These are phyloP conservation scores for Ephydatia muelleri DNA, from an alignment of 37 sponge, comb jelly and placozoan genomes.

Conservation along the genomic window DNA sequence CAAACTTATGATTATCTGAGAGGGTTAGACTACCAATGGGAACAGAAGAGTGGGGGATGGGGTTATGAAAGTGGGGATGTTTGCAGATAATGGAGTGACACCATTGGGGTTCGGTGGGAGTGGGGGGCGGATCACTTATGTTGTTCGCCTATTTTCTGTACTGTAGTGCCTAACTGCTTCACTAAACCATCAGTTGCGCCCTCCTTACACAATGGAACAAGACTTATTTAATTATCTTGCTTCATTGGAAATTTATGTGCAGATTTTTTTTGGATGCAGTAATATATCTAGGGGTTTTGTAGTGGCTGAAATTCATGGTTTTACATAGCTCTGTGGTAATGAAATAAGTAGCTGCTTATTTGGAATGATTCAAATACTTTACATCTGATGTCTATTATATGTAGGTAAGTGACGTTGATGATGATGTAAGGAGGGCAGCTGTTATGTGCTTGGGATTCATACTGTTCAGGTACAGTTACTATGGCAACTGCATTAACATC, in stretches of 20 bases:
- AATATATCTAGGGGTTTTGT: background rate
- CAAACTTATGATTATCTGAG: no score
- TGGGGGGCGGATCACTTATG: no score
- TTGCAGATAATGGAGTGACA: no score
- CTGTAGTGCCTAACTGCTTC: no score
- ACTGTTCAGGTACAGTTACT: constrained; percentile 74
- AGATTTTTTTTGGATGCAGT: background rate
- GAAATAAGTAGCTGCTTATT: background rate
- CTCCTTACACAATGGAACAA: background rate
- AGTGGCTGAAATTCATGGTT: background rate
- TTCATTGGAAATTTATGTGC: background rate
- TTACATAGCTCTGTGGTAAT: background rate
- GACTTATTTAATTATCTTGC: background rate
- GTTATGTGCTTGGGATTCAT: constrained; percentile 92
- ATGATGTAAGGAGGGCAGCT: constrained; percentile 96
- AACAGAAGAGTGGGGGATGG: no score
- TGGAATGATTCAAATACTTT: background rate
- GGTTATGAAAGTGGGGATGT: no score
- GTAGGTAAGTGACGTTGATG: constrained; percentile 91
- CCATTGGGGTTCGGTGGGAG: no score
- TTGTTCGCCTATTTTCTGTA: no score
- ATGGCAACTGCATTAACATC: background rate
- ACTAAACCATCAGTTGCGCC: background rate
- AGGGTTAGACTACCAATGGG: no score
- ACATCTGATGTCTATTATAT: background rate